Conservation (phyloP, 2,888 invertebrate genomes). For the Phania funesta region DNA sequence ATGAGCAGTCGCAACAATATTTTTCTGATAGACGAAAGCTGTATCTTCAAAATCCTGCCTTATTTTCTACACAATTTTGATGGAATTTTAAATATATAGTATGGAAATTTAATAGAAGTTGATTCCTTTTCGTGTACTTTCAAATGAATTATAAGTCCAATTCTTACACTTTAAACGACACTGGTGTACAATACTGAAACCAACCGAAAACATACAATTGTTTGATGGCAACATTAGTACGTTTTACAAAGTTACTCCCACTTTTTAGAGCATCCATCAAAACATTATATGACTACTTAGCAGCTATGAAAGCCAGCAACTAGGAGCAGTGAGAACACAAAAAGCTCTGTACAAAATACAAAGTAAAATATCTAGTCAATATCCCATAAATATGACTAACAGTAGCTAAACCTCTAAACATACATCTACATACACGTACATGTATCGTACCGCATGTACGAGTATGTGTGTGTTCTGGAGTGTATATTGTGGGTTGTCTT, state of each 20-base stretch:
- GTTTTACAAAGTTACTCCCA: not conserved
- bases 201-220: not conserved
- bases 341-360: not conserved
- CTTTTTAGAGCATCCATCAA: conserved; percentile 41
- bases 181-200: not conserved
- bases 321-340: not conserved
- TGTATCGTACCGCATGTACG: not conserved
- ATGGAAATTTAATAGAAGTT: not conserved
- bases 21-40: not conserved
- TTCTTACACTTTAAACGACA: not conserved
- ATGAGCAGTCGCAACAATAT: not conserved
- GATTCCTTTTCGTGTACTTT: not conserved
- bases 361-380: conserved; percentile 30
- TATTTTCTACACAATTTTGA: too few relatives aligned
- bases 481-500: conserved; percentile 11
- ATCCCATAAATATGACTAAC: conserved; percentile 34
- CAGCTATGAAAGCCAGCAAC: not conserved
- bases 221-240: not conserved
- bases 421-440: too few relatives aligned
- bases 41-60: too few relatives aligned
- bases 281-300: not conserved
- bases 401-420: conserved; percentile 51
- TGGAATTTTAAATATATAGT: not conserved
- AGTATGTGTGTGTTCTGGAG: not conserved
- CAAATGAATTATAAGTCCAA: not conserved